These are phyloP conservation scores for Himalopsyche japonica DNA, from an alignment of 2,888 invertebrate genomes.

Conservation along the genomic window DNA sequence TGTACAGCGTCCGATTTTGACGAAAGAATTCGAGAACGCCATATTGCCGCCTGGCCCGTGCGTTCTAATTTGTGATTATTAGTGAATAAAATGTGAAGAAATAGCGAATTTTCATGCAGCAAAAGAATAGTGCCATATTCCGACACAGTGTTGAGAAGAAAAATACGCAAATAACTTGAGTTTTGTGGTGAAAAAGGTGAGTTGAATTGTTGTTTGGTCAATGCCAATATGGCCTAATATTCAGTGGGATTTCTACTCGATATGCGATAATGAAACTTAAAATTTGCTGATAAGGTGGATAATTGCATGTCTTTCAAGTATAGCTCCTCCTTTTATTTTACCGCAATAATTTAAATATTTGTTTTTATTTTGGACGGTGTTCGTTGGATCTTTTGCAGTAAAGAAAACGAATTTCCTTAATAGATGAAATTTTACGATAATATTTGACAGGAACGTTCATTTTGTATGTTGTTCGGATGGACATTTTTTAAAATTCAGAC, in stretches of 20 bases:
- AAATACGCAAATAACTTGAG: not conserved
- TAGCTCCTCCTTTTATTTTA: conserved; percentile 38
- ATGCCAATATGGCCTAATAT: conserved; percentile 65
- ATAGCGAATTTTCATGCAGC: not conserved
- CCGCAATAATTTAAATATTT: conserved; percentile 39
- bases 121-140: not conserved
- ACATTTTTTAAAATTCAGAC: too few relatives aligned
- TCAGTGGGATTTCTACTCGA: conserved; percentile 63
- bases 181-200: conserved; percentile 53
- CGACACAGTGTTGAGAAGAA: not conserved
- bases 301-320: conserved; percentile 53
- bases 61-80: conserved; percentile 15
- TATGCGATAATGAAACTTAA: conserved; percentile 66
- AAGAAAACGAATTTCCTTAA: not conserved
- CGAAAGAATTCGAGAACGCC: conserved; percentile 42
- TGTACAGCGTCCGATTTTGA: conserved; percentile 29
- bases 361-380: not conserved
- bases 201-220: conserved; percentile 58
- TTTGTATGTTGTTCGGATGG: not conserved
- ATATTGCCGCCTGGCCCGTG: conserved; percentile 28
- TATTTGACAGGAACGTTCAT: not conserved
- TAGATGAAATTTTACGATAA: not conserved
- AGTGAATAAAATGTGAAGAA: conserved; percentile 27
- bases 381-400: not conserved
- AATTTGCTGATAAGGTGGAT: conserved; percentile 65